Evolutionary conservation across 2,888 invertebrate species (phyloP).

Genomic region (Chrysolina oricalcia): DNA sequence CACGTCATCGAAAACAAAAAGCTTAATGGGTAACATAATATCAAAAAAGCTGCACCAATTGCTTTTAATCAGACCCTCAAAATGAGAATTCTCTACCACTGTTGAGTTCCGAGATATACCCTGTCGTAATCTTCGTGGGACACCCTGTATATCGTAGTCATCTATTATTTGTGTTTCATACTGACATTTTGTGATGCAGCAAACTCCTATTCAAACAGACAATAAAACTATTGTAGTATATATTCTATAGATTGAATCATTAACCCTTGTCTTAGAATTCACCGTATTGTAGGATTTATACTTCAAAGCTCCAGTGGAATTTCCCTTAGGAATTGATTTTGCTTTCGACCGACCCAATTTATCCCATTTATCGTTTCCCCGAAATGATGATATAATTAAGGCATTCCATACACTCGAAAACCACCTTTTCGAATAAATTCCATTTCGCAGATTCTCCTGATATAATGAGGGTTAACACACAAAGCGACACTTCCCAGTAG

Average conservation of each 20-base stretch:
- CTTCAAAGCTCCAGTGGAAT: background rate
- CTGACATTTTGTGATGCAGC: too few species aligned
- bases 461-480: background rate
- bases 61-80: too few species aligned
- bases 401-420: background rate
- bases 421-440: conserved; percentile 11
- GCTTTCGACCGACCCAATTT: background rate
- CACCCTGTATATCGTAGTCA: too few species aligned
- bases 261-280: background rate
- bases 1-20: too few species aligned
- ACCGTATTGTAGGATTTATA: background rate
- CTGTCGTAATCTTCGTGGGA: too few species aligned
- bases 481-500: background rate
- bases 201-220: too few species aligned
- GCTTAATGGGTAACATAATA: too few species aligned
- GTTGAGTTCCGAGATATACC: too few species aligned
- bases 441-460: background rate
- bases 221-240: too few species aligned
- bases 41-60: too few species aligned
- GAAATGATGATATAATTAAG: background rate
- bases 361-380: background rate
- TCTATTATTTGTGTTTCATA: too few species aligned
- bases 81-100: too few species aligned
- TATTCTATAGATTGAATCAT: background rate
- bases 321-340: background rate